Conservation (phyloP, 2,888 invertebrate species). For the Ormyrus labotus region DNA sequence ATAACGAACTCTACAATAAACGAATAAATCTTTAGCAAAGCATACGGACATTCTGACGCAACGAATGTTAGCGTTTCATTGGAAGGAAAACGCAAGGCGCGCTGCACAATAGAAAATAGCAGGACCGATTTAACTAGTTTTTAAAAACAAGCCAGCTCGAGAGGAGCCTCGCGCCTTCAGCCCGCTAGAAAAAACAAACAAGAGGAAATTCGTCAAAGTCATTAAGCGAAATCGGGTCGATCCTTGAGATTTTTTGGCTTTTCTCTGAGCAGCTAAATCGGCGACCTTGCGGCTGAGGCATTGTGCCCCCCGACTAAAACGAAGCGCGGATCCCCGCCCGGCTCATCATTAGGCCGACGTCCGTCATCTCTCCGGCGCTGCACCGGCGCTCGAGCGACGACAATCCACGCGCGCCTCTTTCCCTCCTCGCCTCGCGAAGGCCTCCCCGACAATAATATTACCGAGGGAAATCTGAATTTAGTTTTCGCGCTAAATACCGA, state of each 20-base stretch:
- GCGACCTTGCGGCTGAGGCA: constrained; percentile 2
- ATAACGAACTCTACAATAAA: no score
- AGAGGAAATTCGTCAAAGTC: constrained; percentile 25
- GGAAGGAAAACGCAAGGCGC: no score
- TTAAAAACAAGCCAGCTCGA: background rate
- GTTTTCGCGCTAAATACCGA: constrained; percentile 33
- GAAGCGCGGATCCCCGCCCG: constrained; percentile 12
- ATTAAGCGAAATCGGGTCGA: constrained; percentile 12
- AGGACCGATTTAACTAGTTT: background rate
- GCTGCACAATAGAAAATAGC: background rate
- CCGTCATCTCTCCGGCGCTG: constrained; percentile 54
- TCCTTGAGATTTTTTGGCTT: constrained; percentile 22
- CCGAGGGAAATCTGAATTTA: constrained; percentile 31
- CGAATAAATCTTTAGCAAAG: no score
- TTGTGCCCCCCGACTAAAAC: background rate
- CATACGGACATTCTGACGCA: no score
- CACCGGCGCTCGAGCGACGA: background rate
- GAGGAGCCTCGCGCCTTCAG: background rate
- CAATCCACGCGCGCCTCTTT: background rate
- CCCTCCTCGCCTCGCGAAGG: background rate
- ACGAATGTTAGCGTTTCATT: no score
- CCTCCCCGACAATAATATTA: constrained; percentile 39
- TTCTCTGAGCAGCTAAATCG: constrained; percentile 2
- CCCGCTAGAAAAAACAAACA: constrained; percentile 36
- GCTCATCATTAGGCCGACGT: constrained; percentile 59